Conservation (phyloP, 2,113 vertebrate species). For the Xerus inauris region DNA sequence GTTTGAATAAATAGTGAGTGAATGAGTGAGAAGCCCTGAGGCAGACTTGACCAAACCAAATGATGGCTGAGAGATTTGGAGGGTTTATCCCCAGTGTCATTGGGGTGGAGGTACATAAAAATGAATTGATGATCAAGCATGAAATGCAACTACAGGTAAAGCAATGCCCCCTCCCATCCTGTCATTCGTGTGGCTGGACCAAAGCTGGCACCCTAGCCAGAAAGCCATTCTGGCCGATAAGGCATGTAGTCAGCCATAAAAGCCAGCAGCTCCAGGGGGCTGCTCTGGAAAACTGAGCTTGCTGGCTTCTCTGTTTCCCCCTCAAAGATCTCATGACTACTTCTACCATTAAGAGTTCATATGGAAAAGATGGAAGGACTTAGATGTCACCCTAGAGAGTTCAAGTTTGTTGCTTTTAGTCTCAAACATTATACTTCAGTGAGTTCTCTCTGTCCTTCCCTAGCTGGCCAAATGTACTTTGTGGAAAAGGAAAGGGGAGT, state of each 20-base stretch:
- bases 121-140: neutral
- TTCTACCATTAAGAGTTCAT: conserved; percentile 25
- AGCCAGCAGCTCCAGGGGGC: neutral
- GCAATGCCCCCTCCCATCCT: neutral
- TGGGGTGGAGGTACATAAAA: neutral
- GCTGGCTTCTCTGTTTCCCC: neutral
- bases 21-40: neutral
- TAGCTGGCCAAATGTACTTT: conserved; percentile 32
- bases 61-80: neutral
- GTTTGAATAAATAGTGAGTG: neutral
- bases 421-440: conserved; percentile 16
- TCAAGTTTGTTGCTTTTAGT: conserved; percentile 30
- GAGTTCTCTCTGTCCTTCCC: neutral
- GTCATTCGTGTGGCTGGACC: neutral
- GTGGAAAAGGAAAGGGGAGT: conserved; percentile 10
- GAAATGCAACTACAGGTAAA: conserved; percentile 21
- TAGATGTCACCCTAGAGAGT: neutral
- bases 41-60: neutral
- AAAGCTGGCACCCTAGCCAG: neutral
- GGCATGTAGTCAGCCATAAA: neutral
- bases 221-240: neutral
- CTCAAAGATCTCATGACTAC: neutral
- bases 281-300: neutral
- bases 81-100: neutral
- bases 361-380: conserved; percentile 44